phyloP scores from a whole-genome alignment of 2,888 invertebrate species.

The Operophtera brumata region DNA sequence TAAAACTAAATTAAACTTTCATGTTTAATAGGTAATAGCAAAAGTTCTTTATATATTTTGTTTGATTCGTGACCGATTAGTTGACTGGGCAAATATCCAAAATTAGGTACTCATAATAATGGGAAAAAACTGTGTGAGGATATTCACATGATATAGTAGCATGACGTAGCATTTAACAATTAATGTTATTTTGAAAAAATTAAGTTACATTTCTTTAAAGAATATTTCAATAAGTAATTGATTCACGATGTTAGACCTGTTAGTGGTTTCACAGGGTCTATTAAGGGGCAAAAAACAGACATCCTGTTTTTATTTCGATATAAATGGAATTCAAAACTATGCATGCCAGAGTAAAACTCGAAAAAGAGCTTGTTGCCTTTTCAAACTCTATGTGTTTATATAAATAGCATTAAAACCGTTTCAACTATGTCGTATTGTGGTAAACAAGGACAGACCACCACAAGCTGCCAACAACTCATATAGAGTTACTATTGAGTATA shows the following conservation, averaged over 20 bases:
- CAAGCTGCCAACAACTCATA: conserved; percentile 14
- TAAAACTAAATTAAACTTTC: background rate
- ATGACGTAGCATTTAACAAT: background rate
- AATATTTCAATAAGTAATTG: no score
- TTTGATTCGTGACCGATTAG: conserved; percentile 20
- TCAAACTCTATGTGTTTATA: no score
- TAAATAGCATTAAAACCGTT: no score
- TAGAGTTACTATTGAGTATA: conserved; percentile 4
- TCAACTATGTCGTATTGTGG: background rate
- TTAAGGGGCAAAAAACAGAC: no score
- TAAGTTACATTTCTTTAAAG: no score
- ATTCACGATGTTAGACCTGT: no score
- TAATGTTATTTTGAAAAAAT: no score
- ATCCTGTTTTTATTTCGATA: no score
- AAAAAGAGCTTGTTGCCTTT: background rate
- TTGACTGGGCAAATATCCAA: conserved; percentile 29
- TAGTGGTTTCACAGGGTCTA: no score
- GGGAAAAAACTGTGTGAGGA: conserved; percentile 33
- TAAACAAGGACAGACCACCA: conserved; percentile 23
- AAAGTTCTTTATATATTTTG: background rate
- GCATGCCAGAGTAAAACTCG: no score
- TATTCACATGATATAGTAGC: conserved; percentile 30
- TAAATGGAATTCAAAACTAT: no score
- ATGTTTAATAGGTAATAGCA: background rate
- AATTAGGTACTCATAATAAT: conserved; percentile 14